A percentile compares a stretch with the other conserved stretches of the same genome.
Evolutionary conservation across 2,888 invertebrate species (phyloP).

Genomic region (Dynastes hyllus): DNA sequence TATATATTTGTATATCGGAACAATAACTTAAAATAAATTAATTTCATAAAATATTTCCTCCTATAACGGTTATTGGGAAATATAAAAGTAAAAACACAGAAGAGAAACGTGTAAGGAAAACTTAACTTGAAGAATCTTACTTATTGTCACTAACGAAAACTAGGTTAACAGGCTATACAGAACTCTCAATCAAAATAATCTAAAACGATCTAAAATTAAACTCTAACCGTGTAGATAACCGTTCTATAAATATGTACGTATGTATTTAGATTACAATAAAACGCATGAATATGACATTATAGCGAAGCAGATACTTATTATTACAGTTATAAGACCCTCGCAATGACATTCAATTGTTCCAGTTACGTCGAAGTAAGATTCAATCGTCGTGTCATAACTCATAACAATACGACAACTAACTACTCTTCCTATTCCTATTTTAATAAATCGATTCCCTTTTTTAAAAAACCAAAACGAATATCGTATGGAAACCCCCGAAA

Average conservation of each 20-base stretch:
- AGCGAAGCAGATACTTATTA: not conserved
- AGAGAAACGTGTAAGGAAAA: too few relatives aligned
- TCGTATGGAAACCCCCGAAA: not conserved
- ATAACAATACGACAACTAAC: not conserved
- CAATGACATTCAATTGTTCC: conserved; percentile 21
- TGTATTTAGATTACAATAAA: too few relatives aligned
- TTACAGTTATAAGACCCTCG: conserved; percentile 2
- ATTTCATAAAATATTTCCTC: too few relatives aligned
- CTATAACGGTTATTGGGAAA: too few relatives aligned
- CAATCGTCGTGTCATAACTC: not conserved
- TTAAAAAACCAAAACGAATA: too few relatives aligned
- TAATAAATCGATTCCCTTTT: conserved; percentile 6
- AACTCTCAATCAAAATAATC: not conserved
- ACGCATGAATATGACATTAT: not conserved
- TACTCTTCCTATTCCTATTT: conserved; percentile 1
- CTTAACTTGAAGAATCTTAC: too few relatives aligned
- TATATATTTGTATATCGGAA: not conserved
- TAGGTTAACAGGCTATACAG: too few relatives aligned
- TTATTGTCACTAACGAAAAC: too few relatives aligned
- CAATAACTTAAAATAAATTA: too few relatives aligned
- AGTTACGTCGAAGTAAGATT: not conserved
- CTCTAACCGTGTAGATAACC: not conserved
- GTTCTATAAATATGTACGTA: not conserved
- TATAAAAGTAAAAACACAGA: too few relatives aligned
- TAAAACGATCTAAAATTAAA: conserved; percentile 4